A percentile compares a stretch with the other conserved stretches of the same genome.
Conservation (phyloP, 2,888 invertebrate species). For the Gortyna flavago region DNA sequence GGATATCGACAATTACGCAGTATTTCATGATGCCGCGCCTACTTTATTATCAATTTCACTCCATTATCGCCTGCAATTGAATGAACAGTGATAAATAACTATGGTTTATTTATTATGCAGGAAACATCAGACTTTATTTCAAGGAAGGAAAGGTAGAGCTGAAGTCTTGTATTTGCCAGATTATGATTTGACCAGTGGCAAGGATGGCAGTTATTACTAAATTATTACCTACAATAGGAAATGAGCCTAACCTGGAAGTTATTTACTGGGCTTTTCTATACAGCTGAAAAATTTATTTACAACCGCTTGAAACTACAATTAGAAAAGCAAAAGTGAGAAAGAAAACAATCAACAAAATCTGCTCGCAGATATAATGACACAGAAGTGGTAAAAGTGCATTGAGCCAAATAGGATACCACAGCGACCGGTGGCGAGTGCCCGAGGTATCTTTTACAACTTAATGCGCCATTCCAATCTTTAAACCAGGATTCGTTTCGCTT, state of each 20-base stretch:
- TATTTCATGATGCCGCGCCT: conserved; percentile 45
- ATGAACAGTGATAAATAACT: conserved; percentile 41
- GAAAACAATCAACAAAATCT: conserved; percentile 20
- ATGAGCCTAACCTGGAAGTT: background rate
- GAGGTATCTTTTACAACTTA: conserved; percentile 53
- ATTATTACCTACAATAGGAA: background rate
- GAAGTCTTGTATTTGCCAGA: background rate
- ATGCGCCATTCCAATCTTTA: conserved; percentile 52
- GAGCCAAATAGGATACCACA: conserved; percentile 39
- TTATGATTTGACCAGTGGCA: background rate
- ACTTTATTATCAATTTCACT: conserved; percentile 56
- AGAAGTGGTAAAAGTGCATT: conserved; percentile 42
- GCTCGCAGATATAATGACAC: conserved; percentile 38
- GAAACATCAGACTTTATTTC: conserved; percentile 12
- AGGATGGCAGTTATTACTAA: background rate
- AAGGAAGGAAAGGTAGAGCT: background rate
- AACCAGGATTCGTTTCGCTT: conserved; percentile 43
- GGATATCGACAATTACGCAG: conserved; percentile 55
- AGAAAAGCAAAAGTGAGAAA: conserved; percentile 21
- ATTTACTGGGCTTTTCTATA: background rate
- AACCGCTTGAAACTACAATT: background rate
- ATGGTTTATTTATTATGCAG: conserved; percentile 28
- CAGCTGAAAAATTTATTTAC: background rate
- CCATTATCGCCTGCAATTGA: conserved; percentile 48
- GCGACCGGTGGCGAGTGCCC: conserved; percentile 18